Conservation (phyloP, 2,797 vertebrate species). For the Holocentrus rufus region DNA sequence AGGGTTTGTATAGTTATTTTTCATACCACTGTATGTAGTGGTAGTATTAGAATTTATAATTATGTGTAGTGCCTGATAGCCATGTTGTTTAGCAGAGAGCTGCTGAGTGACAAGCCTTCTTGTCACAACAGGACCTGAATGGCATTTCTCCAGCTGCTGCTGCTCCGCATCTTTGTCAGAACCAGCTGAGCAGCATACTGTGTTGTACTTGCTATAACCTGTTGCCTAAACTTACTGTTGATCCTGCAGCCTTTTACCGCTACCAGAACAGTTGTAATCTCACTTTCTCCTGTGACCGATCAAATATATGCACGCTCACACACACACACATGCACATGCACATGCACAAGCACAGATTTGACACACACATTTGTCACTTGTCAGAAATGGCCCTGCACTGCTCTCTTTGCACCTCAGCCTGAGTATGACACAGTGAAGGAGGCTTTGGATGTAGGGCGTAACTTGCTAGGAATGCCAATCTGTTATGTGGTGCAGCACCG, state of each 20-base stretch:
- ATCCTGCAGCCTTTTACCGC: neutral
- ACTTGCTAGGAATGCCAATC: slow-evolving; percentile 62
- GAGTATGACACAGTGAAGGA: slow-evolving; percentile 10
- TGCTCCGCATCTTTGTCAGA: slow-evolving; percentile 25
- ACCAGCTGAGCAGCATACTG: slow-evolving; percentile 66
- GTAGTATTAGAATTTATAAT: neutral
- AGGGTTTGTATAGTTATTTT: too few species aligned
- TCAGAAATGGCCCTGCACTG: neutral
- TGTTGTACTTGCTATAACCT: slow-evolving; percentile 58
- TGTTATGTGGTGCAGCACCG: slow-evolving; percentile 60
- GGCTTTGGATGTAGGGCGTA: slow-evolving; percentile 23
- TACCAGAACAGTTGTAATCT: neutral
- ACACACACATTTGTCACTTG: neutral
- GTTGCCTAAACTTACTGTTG: neutral
- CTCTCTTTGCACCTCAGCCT: neutral
- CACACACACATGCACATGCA: slow-evolving; percentile 12
- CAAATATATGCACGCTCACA: neutral
- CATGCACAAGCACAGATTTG: too few species aligned
- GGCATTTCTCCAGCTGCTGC: neutral
- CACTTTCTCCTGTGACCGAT: neutral
- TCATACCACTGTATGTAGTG: neutral
- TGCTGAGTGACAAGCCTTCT: slow-evolving; percentile 9
- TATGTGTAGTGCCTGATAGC: neutral
- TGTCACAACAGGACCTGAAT: slow-evolving; percentile 20
- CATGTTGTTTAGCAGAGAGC: neutral